Evolutionary conservation across 2,113 vertebrate genomes (phyloP), one percentile per base, ranked within the genome.

Genomic region (Bufo bufo): DNA sequence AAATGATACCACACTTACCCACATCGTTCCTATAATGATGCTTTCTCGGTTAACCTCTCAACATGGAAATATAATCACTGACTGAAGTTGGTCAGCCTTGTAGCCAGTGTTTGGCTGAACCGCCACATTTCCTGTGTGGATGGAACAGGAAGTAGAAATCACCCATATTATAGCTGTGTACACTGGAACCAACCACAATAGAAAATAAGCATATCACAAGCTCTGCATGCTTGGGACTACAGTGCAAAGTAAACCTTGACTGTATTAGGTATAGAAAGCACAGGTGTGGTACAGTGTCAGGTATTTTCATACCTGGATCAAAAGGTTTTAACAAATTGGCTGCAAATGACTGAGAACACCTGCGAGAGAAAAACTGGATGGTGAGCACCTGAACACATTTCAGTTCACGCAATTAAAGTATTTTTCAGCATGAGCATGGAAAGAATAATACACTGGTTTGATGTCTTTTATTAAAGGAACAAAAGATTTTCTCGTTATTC

Each of bases 401-500:
- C 90, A 93, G 94, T 94, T 95, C 90, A 90, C 93, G 94, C 95
- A 95, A 91, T 94, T 94, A 96, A 96, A 93, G 93, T 93, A 92
- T 94, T 94, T 93, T 93, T 95, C 95, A 94, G 92, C 94, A 94
- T 81, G 89, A 91, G 92, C 91, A 92, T 94, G 94, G 94, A 93
- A 93, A 94, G 93, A 93, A 85, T 95, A 95, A 96, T 95, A 93
- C 93, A 91, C 95, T 91, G 95, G 94, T 95, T 95, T 95, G 94
- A 94, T 95, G 94, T 94, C 94, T 95, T 94, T 97, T 96, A 95
- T 96, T 90, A 72, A 33, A 82, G 88, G 91, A 92, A 98, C 96
- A 97, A 98, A 97, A 95, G 96, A 91, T 93, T 94, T 96, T 94
- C 93, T 90, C 92, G 94, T 93, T 95, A 96, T 96, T 96, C 92